Conservation (phyloP, 2,797 vertebrate genomes). For the Clarias fuscus region DNA sequence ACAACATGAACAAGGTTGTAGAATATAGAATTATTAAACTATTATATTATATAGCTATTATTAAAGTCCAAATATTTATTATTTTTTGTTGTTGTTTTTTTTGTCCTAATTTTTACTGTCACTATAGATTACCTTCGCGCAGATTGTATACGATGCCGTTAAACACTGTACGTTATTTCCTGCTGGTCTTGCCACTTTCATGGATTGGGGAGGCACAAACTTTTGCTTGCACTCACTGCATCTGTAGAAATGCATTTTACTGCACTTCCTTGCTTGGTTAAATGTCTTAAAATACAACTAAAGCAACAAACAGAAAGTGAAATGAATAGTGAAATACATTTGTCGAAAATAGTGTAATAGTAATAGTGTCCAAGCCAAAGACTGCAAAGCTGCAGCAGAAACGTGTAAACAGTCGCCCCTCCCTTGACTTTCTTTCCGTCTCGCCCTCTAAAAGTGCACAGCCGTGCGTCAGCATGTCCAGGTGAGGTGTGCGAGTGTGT, state of each 20-base stretch:
- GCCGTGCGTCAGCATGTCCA: conserved; percentile 23
- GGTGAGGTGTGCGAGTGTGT: conserved; percentile 38
- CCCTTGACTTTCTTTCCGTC: conserved; percentile 23
- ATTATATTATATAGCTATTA: too few relatives aligned
- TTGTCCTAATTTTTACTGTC: neutral
- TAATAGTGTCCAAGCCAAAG: neutral
- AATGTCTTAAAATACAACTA: neutral
- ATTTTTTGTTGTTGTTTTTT: neutral
- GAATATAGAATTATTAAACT: neutral
- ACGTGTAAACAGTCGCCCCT: conserved; percentile 22
- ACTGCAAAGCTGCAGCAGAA: neutral
- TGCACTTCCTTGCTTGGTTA: neutral
- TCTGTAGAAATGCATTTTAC: too few relatives aligned
- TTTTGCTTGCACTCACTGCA: neutral
- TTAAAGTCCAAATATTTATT: neutral
- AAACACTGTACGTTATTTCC: neutral
- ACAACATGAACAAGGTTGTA: neutral
- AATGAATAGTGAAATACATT: too few relatives aligned
- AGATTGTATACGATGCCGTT: neutral
- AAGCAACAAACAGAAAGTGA: neutral
- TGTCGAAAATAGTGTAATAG: too few relatives aligned
- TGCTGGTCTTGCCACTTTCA: neutral
- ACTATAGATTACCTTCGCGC: neutral
- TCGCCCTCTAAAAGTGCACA: conserved; percentile 20
- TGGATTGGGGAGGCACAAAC: neutral